These are phyloP conservation scores for Cairina moschata DNA, from an alignment of 2,113 vertebrate species.

Conservation along the genomic window DNA sequence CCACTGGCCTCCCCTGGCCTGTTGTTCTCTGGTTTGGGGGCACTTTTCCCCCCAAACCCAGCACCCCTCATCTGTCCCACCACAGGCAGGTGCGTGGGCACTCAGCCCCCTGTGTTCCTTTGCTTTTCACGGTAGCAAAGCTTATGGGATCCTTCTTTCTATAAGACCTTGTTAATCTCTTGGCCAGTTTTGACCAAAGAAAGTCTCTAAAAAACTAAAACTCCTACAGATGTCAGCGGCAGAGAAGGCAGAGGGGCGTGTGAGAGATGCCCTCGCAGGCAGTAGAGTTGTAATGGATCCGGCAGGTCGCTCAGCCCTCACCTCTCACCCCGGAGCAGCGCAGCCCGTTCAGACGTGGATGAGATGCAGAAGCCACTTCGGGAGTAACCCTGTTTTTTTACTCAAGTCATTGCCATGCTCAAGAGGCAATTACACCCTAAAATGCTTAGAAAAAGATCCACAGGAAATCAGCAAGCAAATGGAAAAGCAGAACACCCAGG, in stretches of 20 bases:
- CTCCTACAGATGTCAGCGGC: background rate
- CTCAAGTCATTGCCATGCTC: background rate
- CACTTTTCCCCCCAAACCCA: rapidly evolving
- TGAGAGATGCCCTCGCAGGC: rapidly evolving
- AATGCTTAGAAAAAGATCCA: background rate
- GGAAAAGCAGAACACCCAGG: background rate
- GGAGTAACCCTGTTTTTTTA: background rate
- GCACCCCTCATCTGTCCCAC: background rate
- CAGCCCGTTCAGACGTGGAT: background rate
- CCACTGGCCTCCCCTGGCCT: background rate
- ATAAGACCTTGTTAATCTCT: background rate
- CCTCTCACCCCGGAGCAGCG: background rate
- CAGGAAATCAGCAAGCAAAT: background rate
- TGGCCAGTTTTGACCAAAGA: background rate
- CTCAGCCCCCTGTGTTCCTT: background rate
- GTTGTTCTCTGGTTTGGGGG: background rate
- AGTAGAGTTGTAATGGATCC: background rate
- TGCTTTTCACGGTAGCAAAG: rapidly evolving
- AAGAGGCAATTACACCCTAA: background rate
- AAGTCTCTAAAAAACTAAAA: background rate
- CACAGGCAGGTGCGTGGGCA: rapidly evolving
- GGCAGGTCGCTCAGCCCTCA: background rate
- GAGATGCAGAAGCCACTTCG: background rate
- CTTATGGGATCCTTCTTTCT: background rate
- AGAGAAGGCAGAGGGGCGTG: background rate